These are phyloP conservation scores for Marcusenius ussheri DNA, from an alignment of 2,113 vertebrate genomes.

Conservation along the genomic window DNA sequence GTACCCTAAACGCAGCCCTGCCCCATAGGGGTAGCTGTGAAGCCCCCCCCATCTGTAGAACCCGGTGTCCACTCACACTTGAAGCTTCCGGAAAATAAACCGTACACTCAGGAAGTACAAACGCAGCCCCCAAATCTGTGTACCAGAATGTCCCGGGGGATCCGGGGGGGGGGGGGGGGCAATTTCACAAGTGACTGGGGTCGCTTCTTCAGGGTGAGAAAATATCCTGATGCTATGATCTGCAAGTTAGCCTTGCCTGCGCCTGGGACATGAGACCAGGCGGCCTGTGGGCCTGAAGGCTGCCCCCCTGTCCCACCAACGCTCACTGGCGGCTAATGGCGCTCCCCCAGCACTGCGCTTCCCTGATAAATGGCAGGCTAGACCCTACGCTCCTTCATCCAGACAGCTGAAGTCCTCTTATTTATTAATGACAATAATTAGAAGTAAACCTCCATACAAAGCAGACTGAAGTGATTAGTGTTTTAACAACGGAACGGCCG, in stretches of 20 bases:
- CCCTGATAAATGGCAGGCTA: constrained; percentile 50
- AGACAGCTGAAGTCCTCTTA: constrained; percentile 45
- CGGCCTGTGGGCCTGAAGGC: neutral
- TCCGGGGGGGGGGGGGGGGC: constrained; percentile 22
- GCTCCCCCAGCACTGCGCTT: constrained; percentile 31
- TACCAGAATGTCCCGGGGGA: constrained; percentile 50
- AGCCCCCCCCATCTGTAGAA: neutral
- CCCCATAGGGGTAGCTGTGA: constrained; percentile 51
- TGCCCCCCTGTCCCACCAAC: neutral
- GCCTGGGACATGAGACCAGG: neutral
- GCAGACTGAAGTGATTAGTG: constrained; percentile 61
- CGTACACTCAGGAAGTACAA: constrained; percentile 60
- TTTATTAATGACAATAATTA: constrained; percentile 69
- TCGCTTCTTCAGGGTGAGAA: neutral
- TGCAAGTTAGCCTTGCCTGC: neutral
- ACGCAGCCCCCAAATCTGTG: constrained; percentile 59
- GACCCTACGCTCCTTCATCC: constrained; percentile 46
- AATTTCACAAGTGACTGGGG: constrained; percentile 16
- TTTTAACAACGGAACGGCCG: constrained; percentile 60
- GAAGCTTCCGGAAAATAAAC: constrained; percentile 84
- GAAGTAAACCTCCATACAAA: constrained; percentile 58
- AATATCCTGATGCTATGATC: neutral
- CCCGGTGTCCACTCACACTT: constrained; percentile 43
- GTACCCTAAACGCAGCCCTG: constrained; percentile 75
- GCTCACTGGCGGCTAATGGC: constrained; percentile 15